phyloP scores from a whole-genome alignment of 1,140 invertebrate species.

The Ericerus pela region DNA sequence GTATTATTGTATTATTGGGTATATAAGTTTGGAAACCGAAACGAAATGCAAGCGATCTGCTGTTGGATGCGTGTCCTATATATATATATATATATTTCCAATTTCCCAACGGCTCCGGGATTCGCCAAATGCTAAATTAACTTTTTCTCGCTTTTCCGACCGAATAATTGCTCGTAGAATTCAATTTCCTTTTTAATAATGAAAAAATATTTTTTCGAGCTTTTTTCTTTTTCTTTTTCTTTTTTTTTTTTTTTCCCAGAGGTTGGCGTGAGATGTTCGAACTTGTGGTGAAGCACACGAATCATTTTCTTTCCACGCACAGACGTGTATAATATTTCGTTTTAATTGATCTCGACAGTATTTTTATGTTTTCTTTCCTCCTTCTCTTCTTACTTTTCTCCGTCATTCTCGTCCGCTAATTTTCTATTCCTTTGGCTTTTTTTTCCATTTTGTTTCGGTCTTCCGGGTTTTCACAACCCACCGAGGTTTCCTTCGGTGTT shows the following conservation, averaged over 20 bases:
- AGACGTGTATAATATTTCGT: slow-evolving; percentile 4
- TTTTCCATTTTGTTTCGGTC: too few relatives aligned
- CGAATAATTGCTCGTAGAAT: slow-evolving; percentile 8
- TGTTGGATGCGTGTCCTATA: slow-evolving; percentile 5
- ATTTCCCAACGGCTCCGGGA: slow-evolving; percentile 6
- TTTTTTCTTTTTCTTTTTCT: too few relatives aligned
- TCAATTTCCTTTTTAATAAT: slow-evolving; percentile 12
- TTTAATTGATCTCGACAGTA: background rate
- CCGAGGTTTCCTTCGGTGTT: too few relatives aligned
- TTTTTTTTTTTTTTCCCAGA: too few relatives aligned
- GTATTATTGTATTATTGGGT: slow-evolving; percentile 11
- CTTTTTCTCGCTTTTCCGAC: slow-evolving; percentile 11
- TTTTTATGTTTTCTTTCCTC: too few relatives aligned
- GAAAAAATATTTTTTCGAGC: slow-evolving; percentile 9
- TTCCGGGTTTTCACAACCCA: too few relatives aligned
- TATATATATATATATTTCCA: too few relatives aligned
- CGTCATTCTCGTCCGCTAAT: too few relatives aligned
- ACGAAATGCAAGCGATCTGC: slow-evolving; percentile 8
- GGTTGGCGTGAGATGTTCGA: too few relatives aligned
- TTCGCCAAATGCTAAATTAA: slow-evolving; percentile 12
- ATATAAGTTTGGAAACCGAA: slow-evolving; percentile 7
- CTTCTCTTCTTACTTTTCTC: too few relatives aligned
- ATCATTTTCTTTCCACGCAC: background rate
- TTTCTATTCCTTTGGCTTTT: too few relatives aligned
- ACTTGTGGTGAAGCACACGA: background rate